phyloP scores from a whole-genome alignment of 2,113 vertebrate genomes.

The Dendrocopos noguchii region DNA sequence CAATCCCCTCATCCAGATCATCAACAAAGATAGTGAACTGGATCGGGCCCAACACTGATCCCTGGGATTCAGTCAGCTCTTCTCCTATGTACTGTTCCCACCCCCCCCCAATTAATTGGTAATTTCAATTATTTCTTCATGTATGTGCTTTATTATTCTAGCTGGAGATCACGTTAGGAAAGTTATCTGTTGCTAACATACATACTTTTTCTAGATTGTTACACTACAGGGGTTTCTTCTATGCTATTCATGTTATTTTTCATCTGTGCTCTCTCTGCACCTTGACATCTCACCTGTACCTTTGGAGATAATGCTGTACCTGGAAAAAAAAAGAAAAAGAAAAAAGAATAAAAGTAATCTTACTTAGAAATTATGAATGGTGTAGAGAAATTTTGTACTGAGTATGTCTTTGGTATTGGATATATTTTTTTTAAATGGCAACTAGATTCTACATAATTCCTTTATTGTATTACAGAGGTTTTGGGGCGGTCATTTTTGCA shows the following conservation, averaged over 20 bases:
- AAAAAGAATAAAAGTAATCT: neutral
- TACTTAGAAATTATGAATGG: neutral
- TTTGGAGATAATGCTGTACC: neutral
- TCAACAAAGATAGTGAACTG: no score
- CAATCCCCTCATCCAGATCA: no score
- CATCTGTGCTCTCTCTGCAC: neutral
- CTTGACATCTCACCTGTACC: neutral
- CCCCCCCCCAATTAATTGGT: fast-evolving
- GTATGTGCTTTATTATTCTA: neutral
- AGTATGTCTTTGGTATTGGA: neutral
- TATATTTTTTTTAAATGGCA: neutral
- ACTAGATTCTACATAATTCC: neutral
- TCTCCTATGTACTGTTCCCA: neutral
- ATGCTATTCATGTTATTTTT: neutral
- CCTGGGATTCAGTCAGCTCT: neutral
- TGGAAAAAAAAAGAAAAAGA: neutral
- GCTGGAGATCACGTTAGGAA: neutral
- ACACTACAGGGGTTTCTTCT: neutral
- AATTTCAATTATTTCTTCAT: neutral
- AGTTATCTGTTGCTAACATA: neutral
- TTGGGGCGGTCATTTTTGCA: neutral
- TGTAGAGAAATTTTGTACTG: neutral
- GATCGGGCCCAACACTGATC: no score
- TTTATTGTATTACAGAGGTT: neutral
- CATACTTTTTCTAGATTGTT: neutral